Percentiles rank a stretch among this genome's conserved stretches.
Evolutionary conservation across 1,140 invertebrate species (phyloP).

Genomic region (Drosophila fuyamai): DNA sequence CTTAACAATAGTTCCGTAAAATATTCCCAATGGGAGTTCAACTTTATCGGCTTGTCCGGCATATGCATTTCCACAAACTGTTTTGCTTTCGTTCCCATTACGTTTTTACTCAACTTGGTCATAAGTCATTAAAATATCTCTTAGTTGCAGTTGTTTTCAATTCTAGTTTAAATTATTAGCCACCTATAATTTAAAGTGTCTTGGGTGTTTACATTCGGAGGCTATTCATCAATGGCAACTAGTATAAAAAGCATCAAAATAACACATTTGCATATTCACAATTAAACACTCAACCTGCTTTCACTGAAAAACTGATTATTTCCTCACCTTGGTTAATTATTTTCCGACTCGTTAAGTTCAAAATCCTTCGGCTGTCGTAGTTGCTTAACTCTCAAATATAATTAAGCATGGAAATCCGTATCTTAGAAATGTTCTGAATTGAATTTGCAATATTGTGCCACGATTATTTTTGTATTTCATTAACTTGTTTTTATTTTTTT

Average conservation of each 20-base stretch:
- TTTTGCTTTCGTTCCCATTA: neutral
- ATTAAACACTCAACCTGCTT: conserved; percentile 1
- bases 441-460: conserved; percentile 79
- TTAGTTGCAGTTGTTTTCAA: neutral
- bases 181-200: conserved; percentile 6
- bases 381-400: conserved; percentile 23
- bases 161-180: neutral
- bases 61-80: conserved; percentile 3
- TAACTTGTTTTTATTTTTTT: conserved; percentile 57
- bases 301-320: neutral
- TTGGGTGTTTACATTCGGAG: neutral
- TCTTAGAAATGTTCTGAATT: conserved; percentile 79
- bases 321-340: conserved; percentile 25
- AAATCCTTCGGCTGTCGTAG: conserved; percentile 24
- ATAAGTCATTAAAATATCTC: conserved; percentile 8
- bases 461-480: conserved; percentile 84
- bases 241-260: neutral
- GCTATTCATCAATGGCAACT: conserved; percentile 5
- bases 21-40: neutral
- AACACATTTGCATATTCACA: conserved; percentile 6
- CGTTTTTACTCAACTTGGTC: neutral
- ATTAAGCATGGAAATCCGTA: neutral
- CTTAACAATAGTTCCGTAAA: conserved; percentile 2
- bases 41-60: neutral
- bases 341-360: conserved; percentile 1